These are phyloP conservation scores for Monodelphis domestica DNA, from an alignment of 2,797 vertebrate genomes.

Conservation along the genomic window DNA sequence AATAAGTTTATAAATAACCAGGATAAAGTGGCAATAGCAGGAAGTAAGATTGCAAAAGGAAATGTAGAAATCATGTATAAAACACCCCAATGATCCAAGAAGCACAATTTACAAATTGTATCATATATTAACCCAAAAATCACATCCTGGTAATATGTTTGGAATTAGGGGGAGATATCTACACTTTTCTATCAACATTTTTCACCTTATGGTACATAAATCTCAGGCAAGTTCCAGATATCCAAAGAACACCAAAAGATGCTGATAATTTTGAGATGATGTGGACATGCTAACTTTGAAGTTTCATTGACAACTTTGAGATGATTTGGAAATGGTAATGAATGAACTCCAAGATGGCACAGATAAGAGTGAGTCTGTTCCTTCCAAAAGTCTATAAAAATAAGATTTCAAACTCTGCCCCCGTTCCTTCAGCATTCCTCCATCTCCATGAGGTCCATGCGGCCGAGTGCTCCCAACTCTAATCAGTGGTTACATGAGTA, in stretches of 20 bases:
- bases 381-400: not conserved
- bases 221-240: not conserved
- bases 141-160: not conserved
- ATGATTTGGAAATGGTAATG: not conserved
- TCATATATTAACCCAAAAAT: too few species aligned
- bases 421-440: not conserved
- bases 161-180: not conserved
- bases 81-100: too few species aligned
- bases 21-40: too few species aligned
- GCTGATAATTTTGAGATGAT: not conserved
- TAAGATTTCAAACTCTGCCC: not conserved
- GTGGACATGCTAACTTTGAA: not conserved
- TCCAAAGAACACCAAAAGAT: not conserved
- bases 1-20: not conserved
- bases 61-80: too few species aligned
- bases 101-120: too few species aligned
- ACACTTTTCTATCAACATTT: not conserved
- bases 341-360: not conserved
- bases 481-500: not conserved
- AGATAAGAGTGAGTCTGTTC: not conserved
- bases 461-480: not conserved
- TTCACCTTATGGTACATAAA: not conserved
- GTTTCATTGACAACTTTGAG: not conserved
- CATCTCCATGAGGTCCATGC: not conserved
- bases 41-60: too few species aligned